Evolutionary conservation across 2,888 invertebrate genomes (phyloP).

Genomic region (Hypena proboscidalis): DNA sequence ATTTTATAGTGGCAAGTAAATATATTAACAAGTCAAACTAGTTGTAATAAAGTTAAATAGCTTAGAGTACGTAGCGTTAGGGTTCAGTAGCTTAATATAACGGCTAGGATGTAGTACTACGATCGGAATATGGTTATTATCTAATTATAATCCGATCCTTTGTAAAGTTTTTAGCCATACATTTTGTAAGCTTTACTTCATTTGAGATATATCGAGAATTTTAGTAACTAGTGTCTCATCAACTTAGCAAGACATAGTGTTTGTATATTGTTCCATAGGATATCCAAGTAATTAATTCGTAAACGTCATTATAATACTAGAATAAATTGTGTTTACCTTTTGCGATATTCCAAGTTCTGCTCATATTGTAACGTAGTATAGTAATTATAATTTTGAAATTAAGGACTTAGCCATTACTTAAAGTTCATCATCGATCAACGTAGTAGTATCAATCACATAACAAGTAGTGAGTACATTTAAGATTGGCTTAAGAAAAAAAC

Average conservation of each 20-base stretch:
- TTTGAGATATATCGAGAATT: slow-evolving; percentile 26
- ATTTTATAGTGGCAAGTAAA: slow-evolving; percentile 18
- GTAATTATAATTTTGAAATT: slow-evolving; percentile 25
- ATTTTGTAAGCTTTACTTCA: slow-evolving; percentile 2
- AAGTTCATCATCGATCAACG: slow-evolving; percentile 32
- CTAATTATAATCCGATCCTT: slow-evolving; percentile 16
- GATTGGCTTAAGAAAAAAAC: slow-evolving; percentile 35
- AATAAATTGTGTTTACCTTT: slow-evolving; percentile 26
- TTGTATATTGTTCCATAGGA: slow-evolving; percentile 26
- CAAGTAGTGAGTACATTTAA: slow-evolving; percentile 47
- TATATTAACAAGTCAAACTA: slow-evolving; percentile 26
- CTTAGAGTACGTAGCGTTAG: slow-evolving; percentile 30
- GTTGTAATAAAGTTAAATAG: slow-evolving; percentile 20
- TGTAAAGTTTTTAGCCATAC: slow-evolving; percentile 15
- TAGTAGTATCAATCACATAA: slow-evolving; percentile 17
- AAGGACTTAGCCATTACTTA: slow-evolving; percentile 14
- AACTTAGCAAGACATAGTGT: slow-evolving; percentile 24
- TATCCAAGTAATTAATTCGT: slow-evolving; percentile 25
- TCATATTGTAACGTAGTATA: slow-evolving; percentile 26
- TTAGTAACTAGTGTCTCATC: slow-evolving; percentile 17
- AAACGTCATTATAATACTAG: slow-evolving; percentile 19
- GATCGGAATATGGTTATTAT: slow-evolving; percentile 14
- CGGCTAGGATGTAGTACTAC: slow-evolving; percentile 29
- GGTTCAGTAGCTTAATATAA: slow-evolving; percentile 28
- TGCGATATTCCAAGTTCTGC: slow-evolving; percentile 19